These are phyloP conservation scores for Pollimyrus isidori DNA, from an alignment of 2,113 vertebrate species.

Conservation along the genomic window DNA sequence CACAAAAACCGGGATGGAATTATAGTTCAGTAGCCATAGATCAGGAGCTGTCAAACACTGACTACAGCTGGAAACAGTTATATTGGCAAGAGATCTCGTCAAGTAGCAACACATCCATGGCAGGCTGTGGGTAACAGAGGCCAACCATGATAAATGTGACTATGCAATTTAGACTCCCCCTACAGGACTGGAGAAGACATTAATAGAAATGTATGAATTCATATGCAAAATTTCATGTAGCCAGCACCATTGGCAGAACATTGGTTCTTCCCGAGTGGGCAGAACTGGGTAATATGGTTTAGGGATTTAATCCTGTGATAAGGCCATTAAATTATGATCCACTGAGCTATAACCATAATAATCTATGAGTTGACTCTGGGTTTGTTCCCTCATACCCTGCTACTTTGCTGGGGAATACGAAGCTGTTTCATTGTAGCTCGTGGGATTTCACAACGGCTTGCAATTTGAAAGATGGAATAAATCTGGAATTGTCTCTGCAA, in stretches of 20 bases:
- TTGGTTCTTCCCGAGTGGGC: background rate
- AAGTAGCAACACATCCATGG: background rate
- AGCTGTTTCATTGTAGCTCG: background rate
- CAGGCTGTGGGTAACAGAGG: background rate
- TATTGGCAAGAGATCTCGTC: background rate
- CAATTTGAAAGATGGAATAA: background rate
- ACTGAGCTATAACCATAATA: conserved; percentile 11
- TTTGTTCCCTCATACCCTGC: background rate
- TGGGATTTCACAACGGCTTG: background rate
- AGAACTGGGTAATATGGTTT: background rate
- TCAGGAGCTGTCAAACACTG: background rate
- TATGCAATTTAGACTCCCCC: background rate
- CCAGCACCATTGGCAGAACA: background rate
- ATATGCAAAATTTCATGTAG: conserved; percentile 1
- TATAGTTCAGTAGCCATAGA: background rate
- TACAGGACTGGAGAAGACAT: background rate
- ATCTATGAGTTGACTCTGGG: background rate
- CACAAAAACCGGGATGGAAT: background rate
- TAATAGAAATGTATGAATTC: background rate
- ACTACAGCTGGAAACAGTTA: background rate
- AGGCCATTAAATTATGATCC: background rate
- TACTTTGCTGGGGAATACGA: background rate
- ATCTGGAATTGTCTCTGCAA: background rate
- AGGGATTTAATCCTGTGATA: background rate
- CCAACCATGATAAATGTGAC: background rate